Percentiles rank a stretch among this genome's conserved stretches.
Conservation (phyloP, 2,797 vertebrate genomes). For the Gobio occitaniae region DNA sequence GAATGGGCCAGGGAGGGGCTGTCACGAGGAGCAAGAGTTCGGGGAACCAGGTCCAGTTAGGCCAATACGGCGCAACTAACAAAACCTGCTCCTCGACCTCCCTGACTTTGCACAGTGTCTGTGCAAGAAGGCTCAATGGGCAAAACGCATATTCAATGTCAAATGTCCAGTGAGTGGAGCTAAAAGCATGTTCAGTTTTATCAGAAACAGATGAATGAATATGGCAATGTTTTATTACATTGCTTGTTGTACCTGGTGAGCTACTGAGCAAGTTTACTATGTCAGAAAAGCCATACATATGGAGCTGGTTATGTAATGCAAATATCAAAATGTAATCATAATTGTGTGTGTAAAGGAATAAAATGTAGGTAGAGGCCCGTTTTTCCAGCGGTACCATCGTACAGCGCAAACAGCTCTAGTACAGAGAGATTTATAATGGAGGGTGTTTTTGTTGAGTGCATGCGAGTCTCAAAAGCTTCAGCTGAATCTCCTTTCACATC, state of each 20-base stretch:
- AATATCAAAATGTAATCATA: not conserved
- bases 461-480: slow-evolving; percentile 1
- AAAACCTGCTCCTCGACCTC: too few species aligned
- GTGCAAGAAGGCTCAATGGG: too few species aligned
- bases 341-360: not conserved
- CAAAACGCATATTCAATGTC: not conserved
- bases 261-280: not conserved
- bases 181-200: not conserved
- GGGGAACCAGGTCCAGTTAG: too few species aligned
- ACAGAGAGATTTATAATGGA: slow-evolving; percentile 15
- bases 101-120: too few species aligned
- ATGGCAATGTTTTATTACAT: not conserved
- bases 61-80: too few species aligned
- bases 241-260: not conserved
- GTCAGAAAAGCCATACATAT: not conserved
- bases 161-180: too few species aligned
- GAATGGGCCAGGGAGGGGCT: too few species aligned
- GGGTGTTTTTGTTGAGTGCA: not conserved
- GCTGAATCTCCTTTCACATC: slow-evolving; percentile 41
- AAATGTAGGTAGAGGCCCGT: not conserved
- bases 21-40: too few species aligned
- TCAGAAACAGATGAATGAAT: not conserved
- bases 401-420: not conserved
- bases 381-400: too few species aligned
- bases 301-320: not conserved